Conservation (phyloP, 2,797 vertebrate species). For the Petrocephalus schoutedeni region DNA sequence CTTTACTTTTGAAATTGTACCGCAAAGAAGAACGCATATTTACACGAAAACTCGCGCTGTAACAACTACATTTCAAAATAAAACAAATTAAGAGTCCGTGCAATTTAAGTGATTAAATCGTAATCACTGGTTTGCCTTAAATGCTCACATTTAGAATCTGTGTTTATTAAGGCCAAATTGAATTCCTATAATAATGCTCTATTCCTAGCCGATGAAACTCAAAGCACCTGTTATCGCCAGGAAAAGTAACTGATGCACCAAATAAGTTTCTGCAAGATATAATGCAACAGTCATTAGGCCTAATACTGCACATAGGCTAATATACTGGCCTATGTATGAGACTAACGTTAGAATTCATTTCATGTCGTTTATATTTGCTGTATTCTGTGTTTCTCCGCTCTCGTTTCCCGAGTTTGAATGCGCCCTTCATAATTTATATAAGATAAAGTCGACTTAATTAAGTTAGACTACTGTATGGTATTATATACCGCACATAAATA, state of each 20-base stretch:
- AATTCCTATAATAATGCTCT: neutral
- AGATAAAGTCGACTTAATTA: neutral
- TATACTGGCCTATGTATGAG: neutral
- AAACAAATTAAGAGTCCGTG: too few relatives aligned
- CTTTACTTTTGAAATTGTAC: neutral
- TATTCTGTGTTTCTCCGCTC: neutral
- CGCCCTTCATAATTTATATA: neutral
- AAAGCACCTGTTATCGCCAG: neutral
- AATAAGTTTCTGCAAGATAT: neutral
- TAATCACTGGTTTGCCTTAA: neutral
- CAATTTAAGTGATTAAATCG: too few relatives aligned
- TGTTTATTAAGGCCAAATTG: neutral
- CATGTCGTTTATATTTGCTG: neutral
- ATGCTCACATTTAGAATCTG: neutral
- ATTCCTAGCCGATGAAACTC: neutral
- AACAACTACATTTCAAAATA: too few relatives aligned
- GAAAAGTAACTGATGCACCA: neutral
- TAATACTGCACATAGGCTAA: neutral
- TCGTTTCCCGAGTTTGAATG: neutral
- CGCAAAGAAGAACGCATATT: neutral
- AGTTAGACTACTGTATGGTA: neutral
- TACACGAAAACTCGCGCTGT: neutral
- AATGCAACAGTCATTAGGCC: neutral
- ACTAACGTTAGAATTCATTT: neutral
- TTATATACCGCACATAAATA: neutral